Conservation (phyloP, 2,888 invertebrate genomes). For the Drosophila pullipes region DNA sequence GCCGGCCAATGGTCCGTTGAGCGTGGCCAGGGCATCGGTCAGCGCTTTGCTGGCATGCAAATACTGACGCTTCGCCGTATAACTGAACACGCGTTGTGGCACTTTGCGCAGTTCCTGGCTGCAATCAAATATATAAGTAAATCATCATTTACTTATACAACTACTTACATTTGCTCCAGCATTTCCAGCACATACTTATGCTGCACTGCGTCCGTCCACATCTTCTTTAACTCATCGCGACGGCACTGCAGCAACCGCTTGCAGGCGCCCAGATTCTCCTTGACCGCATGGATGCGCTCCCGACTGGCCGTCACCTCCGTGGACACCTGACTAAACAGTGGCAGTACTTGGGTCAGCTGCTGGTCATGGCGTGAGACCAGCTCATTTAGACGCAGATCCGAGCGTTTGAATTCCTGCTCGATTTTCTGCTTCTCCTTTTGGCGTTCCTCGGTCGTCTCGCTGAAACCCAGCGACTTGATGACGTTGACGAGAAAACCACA, state of each 20-base stretch:
- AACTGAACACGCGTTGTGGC: constrained; percentile 89
- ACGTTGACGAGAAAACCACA: constrained; percentile 95
- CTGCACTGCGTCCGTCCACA: constrained; percentile 98
- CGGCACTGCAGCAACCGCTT: constrained; percentile 94
- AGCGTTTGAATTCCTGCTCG: constrained; percentile 96
- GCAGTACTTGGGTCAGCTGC: constrained; percentile 90
- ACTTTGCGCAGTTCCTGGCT: constrained; percentile 92
- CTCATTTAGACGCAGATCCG: constrained; percentile 95
- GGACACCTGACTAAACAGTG: constrained; percentile 92
- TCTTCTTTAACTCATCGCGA: constrained; percentile 95
- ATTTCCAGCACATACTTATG: constrained; percentile 96
- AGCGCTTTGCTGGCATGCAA: constrained; percentile 93
- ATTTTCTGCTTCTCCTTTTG: constrained; percentile 97
- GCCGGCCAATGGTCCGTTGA: constrained; percentile 91
- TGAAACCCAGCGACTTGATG: constrained; percentile 96
- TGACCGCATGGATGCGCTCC: constrained; percentile 91
- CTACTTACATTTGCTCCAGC: constrained; percentile 91
- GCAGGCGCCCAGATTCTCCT: constrained; percentile 93
- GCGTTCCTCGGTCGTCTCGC: constrained; percentile 96
- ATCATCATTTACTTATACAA: neutral
- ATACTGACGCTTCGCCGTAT: constrained; percentile 91
- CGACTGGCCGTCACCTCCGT: constrained; percentile 91
- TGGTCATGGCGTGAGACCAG: constrained; percentile 94
- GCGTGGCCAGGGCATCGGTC: constrained; percentile 89
- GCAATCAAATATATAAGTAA: constrained; percentile 22